Evolutionary conservation across 2,113 vertebrate genomes (phyloP), one percentile per base, ranked within the genome.

Genomic region (Ceyx margarethae): DNA sequence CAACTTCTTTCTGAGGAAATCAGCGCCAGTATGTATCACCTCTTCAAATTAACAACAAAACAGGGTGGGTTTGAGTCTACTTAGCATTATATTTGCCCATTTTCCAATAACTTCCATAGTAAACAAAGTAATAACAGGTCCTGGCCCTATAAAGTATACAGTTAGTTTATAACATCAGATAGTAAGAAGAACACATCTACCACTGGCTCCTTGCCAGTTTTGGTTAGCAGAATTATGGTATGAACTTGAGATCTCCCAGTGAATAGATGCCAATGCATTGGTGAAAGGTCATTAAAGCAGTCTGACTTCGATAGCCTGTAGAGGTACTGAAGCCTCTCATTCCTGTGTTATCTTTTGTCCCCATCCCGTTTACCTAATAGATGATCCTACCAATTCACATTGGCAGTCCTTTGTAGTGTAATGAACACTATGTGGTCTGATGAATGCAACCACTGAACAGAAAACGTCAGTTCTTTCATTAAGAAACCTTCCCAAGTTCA

Each of bases 401-500:
- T 98, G 99, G 98, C 98, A 99, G 98, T 91, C 98, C 97, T 99
- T 98, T 98, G 98, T 98, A 97, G 97, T 88, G 96, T 98, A 99
- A 98, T 98, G 98, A 99, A 98, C 98, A 98, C 98, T 95, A 77
- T 97, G 97, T 94, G 91, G 98, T 97, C 98, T 99, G 99, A 99
- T 99, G 98, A 99, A 99, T 99, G 98, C 98, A 97, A 97, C 97
- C 97, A 92, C 97, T 96, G 97, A 97, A 98, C 98, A 96, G 98
- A 98, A 98, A 98, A 99, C 98, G 98, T 98, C 98, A 98, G 98
- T 99, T 98, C 98, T 99, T 99, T 99, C 98, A 99, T 99, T 99
- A 99, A 98, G 98, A 98, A 98, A 98, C 98, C 98, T 98, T 98
- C 98, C 98, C 97, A 98, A 98, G 98, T 98, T 98, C 97, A 97